Evolutionary conservation across 2,888 invertebrate species (phyloP).

Genomic region (Morinoia aosen): DNA sequence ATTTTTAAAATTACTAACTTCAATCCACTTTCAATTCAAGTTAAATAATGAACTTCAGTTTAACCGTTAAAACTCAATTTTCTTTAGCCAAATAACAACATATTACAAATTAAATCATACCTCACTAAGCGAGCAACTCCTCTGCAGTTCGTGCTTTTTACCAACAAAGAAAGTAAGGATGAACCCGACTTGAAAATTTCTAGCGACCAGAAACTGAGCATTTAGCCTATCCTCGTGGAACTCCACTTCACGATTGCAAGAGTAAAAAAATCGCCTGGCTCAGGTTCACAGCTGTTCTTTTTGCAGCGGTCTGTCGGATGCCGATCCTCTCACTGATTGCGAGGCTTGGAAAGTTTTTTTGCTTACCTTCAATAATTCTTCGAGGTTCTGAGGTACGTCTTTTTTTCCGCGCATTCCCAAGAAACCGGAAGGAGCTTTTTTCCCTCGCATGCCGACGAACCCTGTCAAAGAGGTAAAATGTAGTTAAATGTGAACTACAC

Average conservation of each 20-base stretch:
- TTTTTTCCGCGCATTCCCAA: slow-evolving; percentile 26
- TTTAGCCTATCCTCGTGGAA: too few relatives aligned
- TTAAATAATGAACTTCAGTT: too few relatives aligned
- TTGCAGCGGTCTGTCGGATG: background rate
- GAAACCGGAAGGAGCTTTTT: slow-evolving; percentile 28
- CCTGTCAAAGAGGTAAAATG: slow-evolving; percentile 1
- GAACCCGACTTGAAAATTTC: too few relatives aligned
- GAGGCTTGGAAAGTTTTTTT: background rate
- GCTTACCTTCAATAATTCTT: slow-evolving; percentile 32
- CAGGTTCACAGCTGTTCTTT: background rate
- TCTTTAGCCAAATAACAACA: too few relatives aligned
- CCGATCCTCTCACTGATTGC: background rate
- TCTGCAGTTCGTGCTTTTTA: too few relatives aligned
- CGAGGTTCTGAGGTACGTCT: slow-evolving; percentile 36
- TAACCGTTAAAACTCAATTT: too few relatives aligned
- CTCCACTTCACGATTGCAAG: background rate
- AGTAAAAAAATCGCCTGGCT: background rate
- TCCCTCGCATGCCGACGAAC: slow-evolving; percentile 29
- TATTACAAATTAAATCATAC: too few relatives aligned
- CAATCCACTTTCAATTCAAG: too few relatives aligned
- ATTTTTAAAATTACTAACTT: too few relatives aligned
- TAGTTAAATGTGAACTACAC: background rate
- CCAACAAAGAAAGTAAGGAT: too few relatives aligned
- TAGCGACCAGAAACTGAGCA: too few relatives aligned
- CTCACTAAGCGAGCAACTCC: too few relatives aligned